Evolutionary conservation across 2,113 vertebrate species (phyloP).

Genomic region (Alligator sinensis): DNA sequence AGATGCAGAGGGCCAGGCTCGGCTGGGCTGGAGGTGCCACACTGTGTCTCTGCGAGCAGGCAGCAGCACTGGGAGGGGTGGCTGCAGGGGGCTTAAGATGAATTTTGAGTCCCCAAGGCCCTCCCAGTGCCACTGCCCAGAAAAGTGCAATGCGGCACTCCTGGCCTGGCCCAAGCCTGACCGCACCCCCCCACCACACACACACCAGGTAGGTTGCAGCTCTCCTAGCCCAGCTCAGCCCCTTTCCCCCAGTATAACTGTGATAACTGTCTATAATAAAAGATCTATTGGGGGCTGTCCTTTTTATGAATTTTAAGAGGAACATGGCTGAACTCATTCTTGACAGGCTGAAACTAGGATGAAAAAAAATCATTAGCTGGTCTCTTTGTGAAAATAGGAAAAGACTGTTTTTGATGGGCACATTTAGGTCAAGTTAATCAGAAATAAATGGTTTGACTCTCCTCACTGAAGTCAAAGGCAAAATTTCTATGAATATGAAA

Average conservation of each 20-base stretch:
- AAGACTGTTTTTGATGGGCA: neutral
- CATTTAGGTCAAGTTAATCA: neutral
- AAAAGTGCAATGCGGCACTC: no score
- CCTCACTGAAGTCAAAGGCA: neutral
- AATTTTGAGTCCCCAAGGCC: no score
- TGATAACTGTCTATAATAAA: neutral
- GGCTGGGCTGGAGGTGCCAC: no score
- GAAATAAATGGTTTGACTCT: neutral
- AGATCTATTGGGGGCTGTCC: neutral
- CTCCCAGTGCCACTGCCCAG: no score
- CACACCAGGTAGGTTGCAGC: no score
- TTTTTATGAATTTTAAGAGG: neutral
- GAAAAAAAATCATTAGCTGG: neutral
- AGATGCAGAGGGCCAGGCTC: no score
- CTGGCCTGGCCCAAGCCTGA: no score
- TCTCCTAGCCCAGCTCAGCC: no score
- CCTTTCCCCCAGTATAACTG: neutral
- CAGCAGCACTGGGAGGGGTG: no score
- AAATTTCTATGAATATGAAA: conserved; percentile 23
- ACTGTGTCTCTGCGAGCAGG: no score
- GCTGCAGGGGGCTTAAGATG: no score
- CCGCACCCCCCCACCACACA: no score
- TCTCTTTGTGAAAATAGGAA: conserved; percentile 13
- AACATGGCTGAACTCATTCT: neutral
- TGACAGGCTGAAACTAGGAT: neutral